Evolutionary conservation across 2,888 invertebrate species (phyloP), one percentile per base, ranked within the genome.

Genomic region (Volucella inflata): DNA sequence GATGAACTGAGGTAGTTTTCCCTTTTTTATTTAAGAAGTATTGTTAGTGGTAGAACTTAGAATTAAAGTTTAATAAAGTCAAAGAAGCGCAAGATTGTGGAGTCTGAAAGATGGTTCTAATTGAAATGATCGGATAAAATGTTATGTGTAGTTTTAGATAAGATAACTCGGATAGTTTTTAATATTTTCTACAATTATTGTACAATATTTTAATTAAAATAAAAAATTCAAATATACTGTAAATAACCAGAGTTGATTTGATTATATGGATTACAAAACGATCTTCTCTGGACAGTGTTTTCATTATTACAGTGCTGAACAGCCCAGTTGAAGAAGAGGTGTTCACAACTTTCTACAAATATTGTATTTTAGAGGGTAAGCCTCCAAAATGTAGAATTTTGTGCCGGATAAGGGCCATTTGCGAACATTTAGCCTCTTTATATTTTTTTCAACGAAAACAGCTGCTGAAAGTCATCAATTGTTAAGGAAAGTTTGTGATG

Each of bases 1-100:
- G 6, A 8, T 9, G 42, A 14, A n/a, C 44, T 42, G 14, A 68
- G 21, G n/a, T 14, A 36, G 50, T 40, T 30, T 48, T 10, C 44
- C 21, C 44, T 48, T 42, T 42, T 46, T 55, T 10, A 36, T 10
- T n/a, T 38, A 50, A 65, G 55, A 2, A 42, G 44, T 82, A 71
- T 40, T 55, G 8, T 80, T 80, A 80, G 71, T 76, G 76, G 50
- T 85, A 81, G 85, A 46, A 76, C 62, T 46, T 76, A 76, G 81
- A 72, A 72, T 76, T 57, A 2, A 59, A 82, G 76, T 65, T 2
- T 55, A 6, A 11, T 30, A 21, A 40, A 21, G 44, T 59, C 11
- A 38, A 17, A 16, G 21, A 21, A 57, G 50, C 42, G 38, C 16
- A 44, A 44, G 46, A 16, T 48, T 48, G 12, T n/a, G 46, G 46